Base-by-base conservation (phyloP, 1,140 invertebrate species). In the Meloidogyne floridensis region DNA sequence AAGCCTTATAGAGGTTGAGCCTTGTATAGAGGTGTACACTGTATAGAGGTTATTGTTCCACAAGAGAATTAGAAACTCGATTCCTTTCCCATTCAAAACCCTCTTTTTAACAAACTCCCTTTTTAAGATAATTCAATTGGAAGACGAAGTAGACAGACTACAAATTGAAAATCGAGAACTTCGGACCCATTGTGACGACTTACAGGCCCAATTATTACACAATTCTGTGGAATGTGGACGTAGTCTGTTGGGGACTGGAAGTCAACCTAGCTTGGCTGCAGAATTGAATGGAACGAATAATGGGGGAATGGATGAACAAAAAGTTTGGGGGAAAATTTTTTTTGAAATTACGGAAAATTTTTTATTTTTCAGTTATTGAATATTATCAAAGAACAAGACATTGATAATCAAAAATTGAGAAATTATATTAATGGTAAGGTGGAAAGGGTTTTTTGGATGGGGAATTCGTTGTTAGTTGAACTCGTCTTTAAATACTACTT, bases 141-240 rank as follows among this genome's bases (percentile, higher is more conserved):
- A 84, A 75, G 84, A 85, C 15, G 84, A 86, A 53, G 32, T 86
- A 13, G 82, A 86, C 79, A 47, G 75, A 47, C 47, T 85, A 42
- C 18, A 65, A 54, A 11, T 51, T 6, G 85, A 86, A 9, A 87
- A 87, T 72, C 81, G 83, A 20, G 53, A 78, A 20, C 73, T 86
- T 32, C 74, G 79, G 1, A 80, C 84, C 3, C 80, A 87, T n/a
- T 79, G 77, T 51, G 72, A 70, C 9, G 80, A 80, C 65, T 47
- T 80, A 51, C 80, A 80, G 13, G 80, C 80, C 3, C 80, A 80
- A 47, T 69, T 84, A 53, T 53, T 84, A 51, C 84, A 86, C 42
- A 72, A 87, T 56, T 85, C 86, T 8, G 85, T 86, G 11, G 81
- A 87, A 65, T 80, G 76, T 54, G 85, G 85, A n/a, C 79, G 75